Evolutionary conservation across 2,888 invertebrate genomes (phyloP), one percentile per base, ranked within the genome.

Genomic region (Helleia helle): DNA sequence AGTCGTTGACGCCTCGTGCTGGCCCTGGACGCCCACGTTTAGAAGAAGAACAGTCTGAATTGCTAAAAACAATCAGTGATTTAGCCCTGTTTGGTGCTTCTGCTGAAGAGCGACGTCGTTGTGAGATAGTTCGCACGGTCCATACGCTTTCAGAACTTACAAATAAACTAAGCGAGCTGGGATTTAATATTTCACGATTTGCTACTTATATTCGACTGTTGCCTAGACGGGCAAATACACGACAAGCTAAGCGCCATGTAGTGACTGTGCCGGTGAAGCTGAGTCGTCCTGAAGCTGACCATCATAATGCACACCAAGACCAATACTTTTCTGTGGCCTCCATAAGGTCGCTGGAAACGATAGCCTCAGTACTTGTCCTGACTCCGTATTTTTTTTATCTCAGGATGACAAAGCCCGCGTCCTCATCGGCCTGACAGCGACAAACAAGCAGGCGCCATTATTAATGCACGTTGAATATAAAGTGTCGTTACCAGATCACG

Each of bases 221-320:
- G n/a, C n/a, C n/a, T n/a, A n/a, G n/a, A n/a, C n/a, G n/a, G n/a
- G n/a, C n/a, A n/a, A n/a, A n/a, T 44, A 42, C 44, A 15, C 17
- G n/a, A 11, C 42, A 42, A 14, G 43, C 28, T 36, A 43, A 38
- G 11, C 17, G 49, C n/a, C 49, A 51, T 50, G 51, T 54, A 46
- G 29, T 41, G 24, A 52, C 48, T 30, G 44, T 50, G 27, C 52
- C 50, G 34, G 48, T n/a, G n/a, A n/a, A n/a, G n/a, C n/a, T n/a
- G n/a, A n/a, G n/a, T n/a, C n/a, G n/a, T n/a, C n/a, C n/a, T n/a
- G n/a, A n/a, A n/a, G n/a, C n/a, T n/a, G n/a, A n/a, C n/a, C n/a
- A n/a, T n/a, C n/a, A n/a, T n/a, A n/a, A n/a, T n/a, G n/a, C n/a
- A n/a, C n/a, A n/a, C n/a, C n/a, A n/a, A n/a, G n/a, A n/a, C n/a